A percentile compares a stretch with the other conserved stretches of the same genome.
Evolutionary conservation across 23 tunicate species (phyloP).

Genomic region (Halocynthia aurantium): DNA sequence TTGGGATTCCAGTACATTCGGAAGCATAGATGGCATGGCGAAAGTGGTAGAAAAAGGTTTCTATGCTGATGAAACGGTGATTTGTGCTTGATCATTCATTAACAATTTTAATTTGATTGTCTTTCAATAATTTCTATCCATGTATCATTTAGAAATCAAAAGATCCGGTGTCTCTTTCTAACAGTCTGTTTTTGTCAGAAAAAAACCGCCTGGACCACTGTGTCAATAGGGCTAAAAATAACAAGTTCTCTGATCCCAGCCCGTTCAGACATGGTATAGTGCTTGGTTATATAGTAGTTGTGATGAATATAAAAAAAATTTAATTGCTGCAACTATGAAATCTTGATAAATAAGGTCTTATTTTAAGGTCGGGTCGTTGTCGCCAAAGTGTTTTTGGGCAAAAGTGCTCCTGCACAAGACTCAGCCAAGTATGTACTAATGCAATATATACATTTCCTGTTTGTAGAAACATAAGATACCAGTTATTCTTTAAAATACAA

Average conservation of each 20-base stretch:
- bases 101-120: background rate
- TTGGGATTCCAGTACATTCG: slow-evolving; percentile 48
- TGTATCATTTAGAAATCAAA: background rate
- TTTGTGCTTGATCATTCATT: background rate
- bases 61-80: background rate
- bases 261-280: slow-evolving; percentile 70
- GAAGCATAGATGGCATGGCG: slow-evolving; percentile 36
- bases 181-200: slow-evolving; percentile 79
- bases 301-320: background rate
- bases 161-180: slow-evolving; percentile 47
- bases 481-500: background rate
- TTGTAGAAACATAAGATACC: background rate
- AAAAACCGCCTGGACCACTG: slow-evolving; percentile 56
- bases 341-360: background rate
- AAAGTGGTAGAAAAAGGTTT: slow-evolving; percentile 68
- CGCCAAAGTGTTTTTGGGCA: slow-evolving; percentile 81
- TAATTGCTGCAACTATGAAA: background rate
- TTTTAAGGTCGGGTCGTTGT: slow-evolving; percentile 69
- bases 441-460: background rate
- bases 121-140: background rate
- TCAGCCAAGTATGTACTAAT: slow-evolving; percentile 33
- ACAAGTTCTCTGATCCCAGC: slow-evolving; percentile 37
- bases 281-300: background rate
- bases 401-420: slow-evolving; percentile 85
- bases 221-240: slow-evolving; percentile 8